A percentile compares a stretch with the other conserved stretches of the same genome.
These are phyloP conservation scores for Monodelphis domestica DNA, from an alignment of 2,797 vertebrate genomes.

Conservation along the genomic window DNA sequence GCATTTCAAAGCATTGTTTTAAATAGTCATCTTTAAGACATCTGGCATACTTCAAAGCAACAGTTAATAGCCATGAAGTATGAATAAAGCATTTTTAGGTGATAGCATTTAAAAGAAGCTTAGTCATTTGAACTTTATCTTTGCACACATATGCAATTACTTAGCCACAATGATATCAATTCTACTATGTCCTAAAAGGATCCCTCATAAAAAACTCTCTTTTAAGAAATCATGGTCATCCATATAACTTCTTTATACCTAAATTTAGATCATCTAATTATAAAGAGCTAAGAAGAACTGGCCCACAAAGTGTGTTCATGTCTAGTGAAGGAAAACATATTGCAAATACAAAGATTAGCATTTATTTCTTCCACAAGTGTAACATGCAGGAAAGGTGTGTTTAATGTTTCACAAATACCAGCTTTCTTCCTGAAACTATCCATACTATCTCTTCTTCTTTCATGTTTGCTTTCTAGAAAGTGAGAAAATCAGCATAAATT, in stretches of 20 bases:
- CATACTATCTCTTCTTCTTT: background rate
- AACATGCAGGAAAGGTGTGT: conserved; percentile 4
- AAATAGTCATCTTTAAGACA: conserved; percentile 20
- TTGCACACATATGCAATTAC: conserved; percentile 21
- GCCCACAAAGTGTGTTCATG: background rate
- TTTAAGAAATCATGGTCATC: conserved; percentile 2
- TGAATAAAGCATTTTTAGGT: conserved; percentile 33
- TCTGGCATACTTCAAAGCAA: conserved; percentile 5
- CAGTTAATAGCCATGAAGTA: background rate
- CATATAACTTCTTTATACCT: conserved; percentile 7
- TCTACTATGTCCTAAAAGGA: conserved; percentile 6
- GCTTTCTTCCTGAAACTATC: background rate
- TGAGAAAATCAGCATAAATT: background rate
- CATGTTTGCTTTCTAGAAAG: conserved; percentile 20
- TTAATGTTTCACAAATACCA: background rate
- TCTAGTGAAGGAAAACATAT: conserved; percentile 20
- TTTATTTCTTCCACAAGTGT: conserved; percentile 4
- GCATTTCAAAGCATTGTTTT: conserved; percentile 32
- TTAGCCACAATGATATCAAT: background rate
- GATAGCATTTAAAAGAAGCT: conserved; percentile 12
- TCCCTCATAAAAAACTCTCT: background rate
- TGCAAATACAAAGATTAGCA: conserved; percentile 19
- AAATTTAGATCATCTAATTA: conserved; percentile 40
- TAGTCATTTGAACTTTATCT: conserved; percentile 12
- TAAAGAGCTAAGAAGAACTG: conserved; percentile 19